Evolutionary conservation across 64 coral and sea anemone species (phyloP), one percentile per base, ranked within the genome.

Genomic region (Cladopsammia gracilis): DNA sequence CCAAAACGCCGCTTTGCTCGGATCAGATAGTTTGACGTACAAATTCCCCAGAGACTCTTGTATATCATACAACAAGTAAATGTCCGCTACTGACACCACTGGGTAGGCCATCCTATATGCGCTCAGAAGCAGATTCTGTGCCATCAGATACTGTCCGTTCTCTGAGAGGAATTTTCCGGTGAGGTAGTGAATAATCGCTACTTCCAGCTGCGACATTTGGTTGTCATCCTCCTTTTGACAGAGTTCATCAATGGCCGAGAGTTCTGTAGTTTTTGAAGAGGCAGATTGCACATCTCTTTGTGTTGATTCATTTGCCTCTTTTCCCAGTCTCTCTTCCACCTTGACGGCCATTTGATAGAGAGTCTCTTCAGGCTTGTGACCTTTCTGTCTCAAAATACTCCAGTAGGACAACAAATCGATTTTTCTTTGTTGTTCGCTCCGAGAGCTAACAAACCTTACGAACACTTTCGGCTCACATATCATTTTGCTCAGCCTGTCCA

Each of bases 101-200:
- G 96, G 76, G 66, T 97, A 94, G 4, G 92, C 92, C 79, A 91
- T 69, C 88, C 94, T 97, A 67, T 94, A 97, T 0, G 96, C 88
- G 18, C 42, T 83, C 68, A 91, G 59, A 16, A 97, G 85, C 10
- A 90, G 80, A 24, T 70, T 73, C 73, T 97, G 92, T 4, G 96
- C 96, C 60, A 93, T 71, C 5, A 49, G 11, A 48, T 83, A 20
- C n/a, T 97, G 25, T 18, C 87, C 89, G 60, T 91, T 75, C 12
- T 93, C 70, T 10, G 46, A 65, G 3, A 97, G 75, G 48, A 94
- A 93, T 60, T 93, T 87, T 48, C 96, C 96, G 45, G 91, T 25
- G 62, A 89, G 88, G 26, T 87, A 98, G 2, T 79, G 64, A 48
- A 94, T 82, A 0, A 93, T 78, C 13, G 96, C 58, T 13, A 98